Evolutionary conservation across 2,113 vertebrate genomes (phyloP).

Genomic region (Colinus virginianus): DNA sequence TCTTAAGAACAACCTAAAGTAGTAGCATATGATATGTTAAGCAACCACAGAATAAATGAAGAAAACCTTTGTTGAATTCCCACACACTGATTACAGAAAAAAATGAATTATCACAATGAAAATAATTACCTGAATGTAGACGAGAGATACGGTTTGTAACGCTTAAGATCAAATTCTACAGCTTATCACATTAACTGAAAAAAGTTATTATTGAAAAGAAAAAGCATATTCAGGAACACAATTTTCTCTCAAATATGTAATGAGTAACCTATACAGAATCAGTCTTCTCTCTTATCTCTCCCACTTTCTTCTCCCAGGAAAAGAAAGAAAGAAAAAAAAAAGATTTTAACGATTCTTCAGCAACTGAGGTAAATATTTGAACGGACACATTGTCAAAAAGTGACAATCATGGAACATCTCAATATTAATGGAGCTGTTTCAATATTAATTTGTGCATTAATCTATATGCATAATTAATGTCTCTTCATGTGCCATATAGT

Average conservation of each 20-base stretch:
- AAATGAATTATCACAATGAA: background rate
- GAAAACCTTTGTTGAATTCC: background rate
- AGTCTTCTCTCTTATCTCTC: accelerated
- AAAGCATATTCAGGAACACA: background rate
- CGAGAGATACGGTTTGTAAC: background rate
- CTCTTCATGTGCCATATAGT: background rate
- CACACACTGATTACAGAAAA: background rate
- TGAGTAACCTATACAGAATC: background rate
- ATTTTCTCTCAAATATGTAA: background rate
- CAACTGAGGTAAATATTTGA: background rate
- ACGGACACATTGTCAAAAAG: background rate
- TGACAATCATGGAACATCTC: background rate
- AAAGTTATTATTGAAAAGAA: background rate
- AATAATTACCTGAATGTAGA: background rate
- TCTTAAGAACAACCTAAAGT: background rate
- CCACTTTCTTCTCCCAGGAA: background rate
- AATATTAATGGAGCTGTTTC: background rate
- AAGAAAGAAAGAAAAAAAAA: accelerated
- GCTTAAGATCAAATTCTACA: background rate
- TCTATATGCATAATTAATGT: background rate
- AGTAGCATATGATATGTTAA: background rate
- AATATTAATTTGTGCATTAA: background rate
- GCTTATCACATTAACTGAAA: background rate
- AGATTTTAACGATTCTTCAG: background rate
- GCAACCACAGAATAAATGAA: background rate